Conservation (phyloP, 2,113 vertebrate genomes). For the Labeo catla region DNA sequence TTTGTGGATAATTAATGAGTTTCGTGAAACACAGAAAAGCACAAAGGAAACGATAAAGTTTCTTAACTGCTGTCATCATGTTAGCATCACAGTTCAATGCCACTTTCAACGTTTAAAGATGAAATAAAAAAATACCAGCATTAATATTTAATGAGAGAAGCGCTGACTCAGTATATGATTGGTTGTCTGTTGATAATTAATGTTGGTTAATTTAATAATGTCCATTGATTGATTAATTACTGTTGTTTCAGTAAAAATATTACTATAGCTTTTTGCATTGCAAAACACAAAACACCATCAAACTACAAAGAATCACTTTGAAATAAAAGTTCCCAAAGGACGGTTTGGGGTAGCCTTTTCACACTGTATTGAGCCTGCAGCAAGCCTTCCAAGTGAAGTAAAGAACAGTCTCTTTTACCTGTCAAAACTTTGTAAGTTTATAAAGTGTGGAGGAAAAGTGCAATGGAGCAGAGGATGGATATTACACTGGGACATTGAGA, state of each 20-base stretch:
- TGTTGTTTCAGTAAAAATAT: neutral
- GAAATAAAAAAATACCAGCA: neutral
- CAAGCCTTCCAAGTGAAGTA: neutral
- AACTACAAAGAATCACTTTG: neutral
- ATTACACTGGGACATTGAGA: conserved; percentile 22
- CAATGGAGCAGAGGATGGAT: conserved; percentile 6
- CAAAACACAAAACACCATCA: neutral
- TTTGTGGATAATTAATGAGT: no score
- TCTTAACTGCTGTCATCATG: neutral
- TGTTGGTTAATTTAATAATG: neutral
- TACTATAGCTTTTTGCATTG: neutral
- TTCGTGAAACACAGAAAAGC: neutral
- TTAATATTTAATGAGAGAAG: neutral
- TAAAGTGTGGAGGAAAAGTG: conserved; percentile 15
- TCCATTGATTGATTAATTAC: neutral
- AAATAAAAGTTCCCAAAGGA: neutral
- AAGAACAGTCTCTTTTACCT: conserved; percentile 23
- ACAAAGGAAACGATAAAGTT: neutral
- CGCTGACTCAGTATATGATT: neutral
- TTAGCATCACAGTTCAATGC: neutral
- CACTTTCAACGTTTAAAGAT: neutral
- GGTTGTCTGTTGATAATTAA: neutral
- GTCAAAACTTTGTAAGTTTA: conserved; percentile 25
- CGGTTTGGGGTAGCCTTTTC: conserved; percentile 1
- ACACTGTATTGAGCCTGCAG: conserved; percentile 1